phyloP scores from a whole-genome alignment of 2,797 vertebrate genomes.

The Meriones psammophilus region DNA sequence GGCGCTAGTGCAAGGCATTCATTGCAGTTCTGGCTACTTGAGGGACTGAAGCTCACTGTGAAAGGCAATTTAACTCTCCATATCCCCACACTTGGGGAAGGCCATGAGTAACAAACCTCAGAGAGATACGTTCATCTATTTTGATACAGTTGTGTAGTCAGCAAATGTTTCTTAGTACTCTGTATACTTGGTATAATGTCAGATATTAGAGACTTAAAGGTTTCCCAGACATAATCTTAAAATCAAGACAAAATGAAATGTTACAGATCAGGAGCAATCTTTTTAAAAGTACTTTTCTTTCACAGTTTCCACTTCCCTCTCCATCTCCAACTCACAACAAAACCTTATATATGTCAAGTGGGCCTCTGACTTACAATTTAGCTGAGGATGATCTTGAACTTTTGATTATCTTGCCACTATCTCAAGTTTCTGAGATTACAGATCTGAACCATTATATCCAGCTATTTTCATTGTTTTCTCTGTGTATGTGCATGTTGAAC shows the following conservation, averaged over 20 bases:
- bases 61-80: constrained; percentile 11
- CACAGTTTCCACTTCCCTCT: too few relatives aligned
- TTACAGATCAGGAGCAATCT: background rate
- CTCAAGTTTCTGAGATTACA: background rate
- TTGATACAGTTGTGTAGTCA: background rate
- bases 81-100: background rate
- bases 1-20: constrained; percentile 46
- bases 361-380: background rate
- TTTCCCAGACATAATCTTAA: background rate
- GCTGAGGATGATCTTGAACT: background rate
- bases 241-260: constrained; percentile 7
- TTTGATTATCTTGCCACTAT: background rate
- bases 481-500: background rate
- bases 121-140: background rate
- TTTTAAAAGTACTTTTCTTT: background rate
- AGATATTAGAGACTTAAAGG: background rate
- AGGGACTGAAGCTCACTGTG: background rate
- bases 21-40: background rate
- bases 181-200: background rate
- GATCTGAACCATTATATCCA: background rate
- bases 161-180: constrained; percentile 26
- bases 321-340: background rate
- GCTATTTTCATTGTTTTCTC: background rate
- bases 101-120: background rate
- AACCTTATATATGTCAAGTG: background rate